Evolutionary conservation across 2,113 vertebrate genomes (phyloP).

Genomic region (Xenus cinereus): DNA sequence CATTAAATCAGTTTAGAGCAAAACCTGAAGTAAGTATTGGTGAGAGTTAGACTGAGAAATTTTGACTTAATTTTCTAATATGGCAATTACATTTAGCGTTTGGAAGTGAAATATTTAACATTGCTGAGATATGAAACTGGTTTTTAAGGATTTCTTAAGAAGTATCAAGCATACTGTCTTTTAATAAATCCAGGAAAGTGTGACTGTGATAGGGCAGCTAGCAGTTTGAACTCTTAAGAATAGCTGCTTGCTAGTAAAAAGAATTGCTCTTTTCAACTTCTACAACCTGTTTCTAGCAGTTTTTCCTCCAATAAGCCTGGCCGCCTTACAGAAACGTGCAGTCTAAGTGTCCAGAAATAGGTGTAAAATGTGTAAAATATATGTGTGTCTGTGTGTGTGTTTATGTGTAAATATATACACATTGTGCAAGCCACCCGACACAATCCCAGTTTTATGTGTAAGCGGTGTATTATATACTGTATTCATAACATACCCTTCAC

Average conservation of each 20-base stretch:
- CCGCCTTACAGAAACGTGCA: not conserved
- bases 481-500: constrained; percentile 75
- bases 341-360: not conserved
- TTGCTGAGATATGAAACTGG: not conserved
- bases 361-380: not conserved
- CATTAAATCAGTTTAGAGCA: not conserved
- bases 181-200: not conserved
- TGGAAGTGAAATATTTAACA: not conserved
- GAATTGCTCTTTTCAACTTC: not conserved
- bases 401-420: not conserved
- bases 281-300: not conserved
- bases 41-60: not conserved
- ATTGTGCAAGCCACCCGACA: not conserved
- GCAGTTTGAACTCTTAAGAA: not conserved
- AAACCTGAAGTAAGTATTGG: not conserved
- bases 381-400: not conserved
- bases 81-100: not conserved
- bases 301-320: not conserved
- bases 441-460: constrained; percentile 33
- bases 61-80: not conserved
- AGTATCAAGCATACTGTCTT: not conserved
- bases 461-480: constrained; percentile 61
- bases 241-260: not conserved
- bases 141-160: constrained; percentile 22
- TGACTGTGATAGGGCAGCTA: not conserved